Evolutionary conservation across 2,797 vertebrate genomes (phyloP), one percentile per base, ranked within the genome.

Genomic region (Malurus splendens): DNA sequence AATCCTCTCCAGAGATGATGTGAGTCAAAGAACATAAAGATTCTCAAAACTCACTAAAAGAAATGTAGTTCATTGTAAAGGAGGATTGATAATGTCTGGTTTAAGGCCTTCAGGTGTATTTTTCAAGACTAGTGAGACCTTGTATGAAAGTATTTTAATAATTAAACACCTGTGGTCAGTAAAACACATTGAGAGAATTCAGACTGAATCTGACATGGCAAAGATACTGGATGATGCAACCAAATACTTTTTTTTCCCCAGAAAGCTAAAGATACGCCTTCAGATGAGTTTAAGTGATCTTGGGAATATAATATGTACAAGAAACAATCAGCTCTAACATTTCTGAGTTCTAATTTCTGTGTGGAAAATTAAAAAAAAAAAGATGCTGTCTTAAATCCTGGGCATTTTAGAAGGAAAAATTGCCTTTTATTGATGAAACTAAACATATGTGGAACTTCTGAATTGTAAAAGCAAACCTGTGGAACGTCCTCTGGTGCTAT

Each of bases 351-450:
- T 23, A 24, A 51, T 73, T 59, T 55, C 12, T 61, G 2, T 48
- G 30, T 78, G 38, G 24, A 61, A 85, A 73, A 57, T 14, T 7
- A 6, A 3, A 24, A 54, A 6, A 3, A 24, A 54, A 32, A 60
- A 52, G 4, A 42, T 10, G 22, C 0, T 47, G 8, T 36, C 20
- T 10, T 64, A 2, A 82, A n/a, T 72, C 20, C 5, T 24, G 17
- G 12, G 24, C 28, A 47, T 54, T 87, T 79, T 54, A 36, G 22
- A 39, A 32, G 24, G 12, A 44, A 41, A 61, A 67, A 51, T 8
- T 32, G 18, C 18, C 39, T 54, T 1, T 41, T 57, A 9, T 1
- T 51, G 20, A 24, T 16, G 33, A 24, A 45, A 33, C 14, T 60
- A 62, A 77, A 36, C 3, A 3, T 55, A 17, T 2, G 3, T 59